Conservation (phyloP, 1,140 invertebrate genomes). For the Apocrypta bakeri region DNA sequence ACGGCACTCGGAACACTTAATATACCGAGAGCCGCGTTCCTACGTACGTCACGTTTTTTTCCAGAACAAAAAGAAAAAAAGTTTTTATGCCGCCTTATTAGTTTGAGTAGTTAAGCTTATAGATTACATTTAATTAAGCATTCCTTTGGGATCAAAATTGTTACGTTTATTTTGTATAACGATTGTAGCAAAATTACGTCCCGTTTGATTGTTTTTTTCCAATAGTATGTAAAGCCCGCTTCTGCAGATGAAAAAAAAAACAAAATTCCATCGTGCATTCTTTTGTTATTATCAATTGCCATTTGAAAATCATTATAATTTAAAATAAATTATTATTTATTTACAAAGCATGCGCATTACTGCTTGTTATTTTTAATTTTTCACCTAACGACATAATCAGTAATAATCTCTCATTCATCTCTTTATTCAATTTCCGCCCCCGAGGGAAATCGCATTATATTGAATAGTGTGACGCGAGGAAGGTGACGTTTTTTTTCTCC, state of each 20-base stretch:
- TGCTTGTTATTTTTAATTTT: not conserved
- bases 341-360: slow-evolving; percentile 28
- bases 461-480: not conserved
- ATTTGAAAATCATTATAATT: slow-evolving; percentile 43
- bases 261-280: not conserved
- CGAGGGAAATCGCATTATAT: not conserved
- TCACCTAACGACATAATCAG: not conserved
- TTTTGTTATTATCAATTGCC: slow-evolving; percentile 29
- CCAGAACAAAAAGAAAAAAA: slow-evolving; percentile 11
- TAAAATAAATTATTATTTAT: slow-evolving; percentile 49
- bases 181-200: slow-evolving; percentile 2
- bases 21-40: slow-evolving; percentile 36
- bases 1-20: not conserved
- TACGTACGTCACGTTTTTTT: slow-evolving; percentile 39
- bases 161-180: slow-evolving; percentile 10
- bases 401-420: not conserved
- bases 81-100: slow-evolving; percentile 47
- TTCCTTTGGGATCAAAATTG: slow-evolving; percentile 38
- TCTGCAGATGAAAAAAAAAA: not conserved
- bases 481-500: not conserved
- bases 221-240: slow-evolving; percentile 7
- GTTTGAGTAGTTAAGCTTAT: slow-evolving; percentile 36
- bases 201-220: slow-evolving; percentile 13
- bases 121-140: slow-evolving; percentile 40
- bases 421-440: not conserved